Conservation (phyloP, 2,888 invertebrate species). For the Limnephilus lunatus region DNA sequence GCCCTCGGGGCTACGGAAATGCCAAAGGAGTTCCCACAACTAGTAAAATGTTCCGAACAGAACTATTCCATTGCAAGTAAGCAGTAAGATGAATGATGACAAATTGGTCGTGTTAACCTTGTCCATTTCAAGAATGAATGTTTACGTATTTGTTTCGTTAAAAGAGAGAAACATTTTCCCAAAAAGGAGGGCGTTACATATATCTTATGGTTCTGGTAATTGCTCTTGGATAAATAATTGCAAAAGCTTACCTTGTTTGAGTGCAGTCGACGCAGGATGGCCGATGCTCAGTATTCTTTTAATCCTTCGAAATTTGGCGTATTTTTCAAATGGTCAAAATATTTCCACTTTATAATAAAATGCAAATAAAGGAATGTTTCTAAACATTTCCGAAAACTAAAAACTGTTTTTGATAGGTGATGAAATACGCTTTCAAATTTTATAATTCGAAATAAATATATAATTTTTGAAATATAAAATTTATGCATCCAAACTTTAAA, state of each 20-base stretch:
- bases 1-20: not conserved
- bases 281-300: too few relatives aligned
- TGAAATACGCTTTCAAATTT: too few relatives aligned
- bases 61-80: not conserved
- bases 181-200: not conserved
- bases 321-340: too few relatives aligned
- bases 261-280: not conserved
- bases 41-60: not conserved
- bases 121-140: not conserved
- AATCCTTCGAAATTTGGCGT: too few relatives aligned
- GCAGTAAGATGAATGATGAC: not conserved
- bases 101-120: not conserved
- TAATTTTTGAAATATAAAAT: too few relatives aligned
- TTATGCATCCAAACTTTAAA: too few relatives aligned
- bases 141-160: not conserved
- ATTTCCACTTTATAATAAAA: too few relatives aligned
- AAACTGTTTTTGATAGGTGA: too few relatives aligned
- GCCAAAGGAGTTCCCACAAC: not conserved
- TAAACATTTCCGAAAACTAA: too few relatives aligned
- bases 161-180: not conserved
- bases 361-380: too few relatives aligned
- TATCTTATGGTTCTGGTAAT: not conserved
- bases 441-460: too few relatives aligned
- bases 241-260: not conserved
- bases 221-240: not conserved